Evolutionary conservation across 2,113 vertebrate species (phyloP), one percentile per base, ranked within the genome.

Genomic region (Mandrillus leucophaeus): DNA sequence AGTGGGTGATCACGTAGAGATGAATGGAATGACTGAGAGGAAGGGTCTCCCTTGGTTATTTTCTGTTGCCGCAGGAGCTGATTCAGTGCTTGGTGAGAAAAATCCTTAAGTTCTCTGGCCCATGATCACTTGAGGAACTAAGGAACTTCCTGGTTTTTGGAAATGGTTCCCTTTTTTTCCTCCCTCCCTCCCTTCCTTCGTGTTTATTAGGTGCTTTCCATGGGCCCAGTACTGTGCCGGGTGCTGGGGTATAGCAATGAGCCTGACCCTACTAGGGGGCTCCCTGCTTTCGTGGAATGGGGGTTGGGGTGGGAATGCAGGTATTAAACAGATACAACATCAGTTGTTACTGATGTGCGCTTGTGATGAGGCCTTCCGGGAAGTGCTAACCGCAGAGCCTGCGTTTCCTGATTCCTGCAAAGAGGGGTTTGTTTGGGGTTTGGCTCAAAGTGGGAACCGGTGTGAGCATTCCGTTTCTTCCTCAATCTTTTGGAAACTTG

Each of bases 341-440:
- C 0, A 2, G 1, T 17, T 11, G 17, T 17, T 11, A 38, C 0
- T 3, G 8, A 27, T 12, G 23, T 38, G 3, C 22, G 5, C 2
- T 3, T 8, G 17, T 43, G 66, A 10, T 3, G 4, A 40, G 70
- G 8, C 48, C 78, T 55, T 66, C 76, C 9, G 38, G 27, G 72
- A 61, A 12, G 30, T 2, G n/a, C 61, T 72, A 1, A 7, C 32
- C 16, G 1, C 12, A 20, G 52, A 16, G 18, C 27, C 52, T 5
- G 5, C 9, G 40, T n/a, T 45, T 43, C 43, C 52, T 55, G 76
- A 23, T 66, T 50, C 61, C 73, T 20, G 50, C 38, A 35, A 9
- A 35, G 73, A 52, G 30, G 30, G 48, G 40, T 89, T 79, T 0
- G 3, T n/a, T 61, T 32, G 18, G 87, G 55, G 40, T 23, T 64